These are phyloP conservation scores for Trachelus troglodyta DNA, from an alignment of 2,888 invertebrate genomes.

Conservation along the genomic window DNA sequence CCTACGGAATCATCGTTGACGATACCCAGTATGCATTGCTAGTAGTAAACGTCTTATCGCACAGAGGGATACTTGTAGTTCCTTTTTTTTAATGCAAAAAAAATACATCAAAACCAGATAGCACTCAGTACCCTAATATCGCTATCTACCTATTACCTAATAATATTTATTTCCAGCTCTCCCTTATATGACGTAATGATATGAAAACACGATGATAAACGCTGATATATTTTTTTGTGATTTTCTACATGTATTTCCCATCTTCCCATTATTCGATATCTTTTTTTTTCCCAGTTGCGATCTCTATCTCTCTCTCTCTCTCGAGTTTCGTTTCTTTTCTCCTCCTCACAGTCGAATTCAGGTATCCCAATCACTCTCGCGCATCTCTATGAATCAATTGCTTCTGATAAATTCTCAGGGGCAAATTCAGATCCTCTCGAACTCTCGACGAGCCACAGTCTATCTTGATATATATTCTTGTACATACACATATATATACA, in stretches of 20 bases:
- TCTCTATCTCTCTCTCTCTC: not conserved
- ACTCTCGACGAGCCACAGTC: not conserved
- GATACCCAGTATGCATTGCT: not conserved
- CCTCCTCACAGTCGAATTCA: not conserved
- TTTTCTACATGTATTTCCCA: not conserved
- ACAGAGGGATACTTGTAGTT: not conserved
- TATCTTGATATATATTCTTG: not conserved
- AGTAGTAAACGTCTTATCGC: not conserved
- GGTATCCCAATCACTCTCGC: no score
- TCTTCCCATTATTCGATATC: not conserved
- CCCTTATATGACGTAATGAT: conserved; percentile 47
- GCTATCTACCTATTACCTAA: conserved; percentile 31
- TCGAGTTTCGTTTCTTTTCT: conserved; percentile 2
- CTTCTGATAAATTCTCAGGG: not conserved
- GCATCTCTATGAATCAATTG: no score
- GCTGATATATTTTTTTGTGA: conserved; percentile 19
- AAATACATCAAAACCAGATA: not conserved
- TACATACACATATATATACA: no score
- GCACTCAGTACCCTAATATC: not conserved
- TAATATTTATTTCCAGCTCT: conserved; percentile 35
- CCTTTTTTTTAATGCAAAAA: not conserved
- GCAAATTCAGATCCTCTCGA: not conserved
- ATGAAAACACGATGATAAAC: conserved; percentile 56
- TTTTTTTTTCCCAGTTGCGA: conserved; percentile 15
- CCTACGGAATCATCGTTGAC: not conserved